phyloP scores from a whole-genome alignment of 2,113 vertebrate species.

The Anhinga rufa region DNA sequence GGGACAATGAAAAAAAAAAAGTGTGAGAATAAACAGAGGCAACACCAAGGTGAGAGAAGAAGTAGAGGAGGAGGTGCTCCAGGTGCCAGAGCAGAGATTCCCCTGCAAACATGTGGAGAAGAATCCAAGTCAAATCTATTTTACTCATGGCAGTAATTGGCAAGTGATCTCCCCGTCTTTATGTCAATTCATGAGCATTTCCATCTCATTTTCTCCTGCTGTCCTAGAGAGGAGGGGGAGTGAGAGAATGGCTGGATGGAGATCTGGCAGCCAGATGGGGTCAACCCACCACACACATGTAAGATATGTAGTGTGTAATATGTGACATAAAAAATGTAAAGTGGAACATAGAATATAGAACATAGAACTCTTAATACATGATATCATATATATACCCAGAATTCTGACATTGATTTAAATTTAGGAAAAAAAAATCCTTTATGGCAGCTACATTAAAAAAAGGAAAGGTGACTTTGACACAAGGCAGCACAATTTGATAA shows the following conservation, averaged over 20 bases:
- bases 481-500: not conserved
- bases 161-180: not conserved
- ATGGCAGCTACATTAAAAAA: not conserved
- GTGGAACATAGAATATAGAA: not conserved
- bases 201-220: not conserved
- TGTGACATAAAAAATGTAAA: not conserved
- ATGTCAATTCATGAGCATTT: not conserved
- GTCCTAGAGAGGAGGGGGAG: not conserved
- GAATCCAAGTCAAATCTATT: not conserved
- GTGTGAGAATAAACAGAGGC: not conserved
- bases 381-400: not conserved
- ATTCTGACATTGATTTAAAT: not conserved
- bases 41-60: not conserved
- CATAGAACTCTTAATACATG: not conserved
- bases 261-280: not conserved
- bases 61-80: not conserved
- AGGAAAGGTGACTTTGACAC: not conserved
- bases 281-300: no score
- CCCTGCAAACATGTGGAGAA: not conserved
- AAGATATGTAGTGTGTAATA: not conserved
- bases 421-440: not conserved
- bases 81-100: not conserved
- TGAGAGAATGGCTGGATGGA: not conserved
- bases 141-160: not conserved
- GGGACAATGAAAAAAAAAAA: rapidly evolving